A percentile compares a stretch with the other conserved stretches of the same genome.
These are phyloP conservation scores for Telmatherina bonti DNA, from an alignment of 2,797 vertebrate species.

Conservation along the genomic window DNA sequence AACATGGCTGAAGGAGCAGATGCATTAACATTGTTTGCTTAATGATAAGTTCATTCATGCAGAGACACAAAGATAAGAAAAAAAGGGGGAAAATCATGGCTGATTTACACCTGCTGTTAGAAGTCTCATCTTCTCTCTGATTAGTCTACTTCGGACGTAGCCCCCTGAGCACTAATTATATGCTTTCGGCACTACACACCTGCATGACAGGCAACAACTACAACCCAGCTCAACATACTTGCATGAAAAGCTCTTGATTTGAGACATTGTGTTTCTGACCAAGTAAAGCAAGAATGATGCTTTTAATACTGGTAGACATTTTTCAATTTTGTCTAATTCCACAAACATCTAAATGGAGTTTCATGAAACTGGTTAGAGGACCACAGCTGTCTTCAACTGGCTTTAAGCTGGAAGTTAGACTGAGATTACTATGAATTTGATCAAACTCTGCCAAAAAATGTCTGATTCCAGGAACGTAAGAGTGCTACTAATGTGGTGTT, in stretches of 20 bases:
- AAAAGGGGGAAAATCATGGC: conserved; percentile 50
- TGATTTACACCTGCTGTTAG: conserved; percentile 68
- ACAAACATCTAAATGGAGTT: not conserved
- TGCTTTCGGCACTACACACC: conserved; percentile 51
- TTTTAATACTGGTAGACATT: conserved; percentile 26
- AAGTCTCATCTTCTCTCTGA: conserved; percentile 61
- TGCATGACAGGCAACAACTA: conserved; percentile 44
- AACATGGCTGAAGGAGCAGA: conserved; percentile 8
- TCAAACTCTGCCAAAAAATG: not conserved
- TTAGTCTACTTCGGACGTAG: conserved; percentile 66
- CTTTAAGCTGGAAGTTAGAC: conserved; percentile 26
- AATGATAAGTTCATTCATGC: conserved; percentile 48
- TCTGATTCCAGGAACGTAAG: not conserved
- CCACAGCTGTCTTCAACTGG: conserved; percentile 16
- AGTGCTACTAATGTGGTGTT: not conserved
- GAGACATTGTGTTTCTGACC: conserved; percentile 19
- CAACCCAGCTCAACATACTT: conserved; percentile 14
- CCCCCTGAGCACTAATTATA: conserved; percentile 63
- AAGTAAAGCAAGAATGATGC: conserved; percentile 13
- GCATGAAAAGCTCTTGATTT: conserved; percentile 55
- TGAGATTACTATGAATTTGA: not conserved
- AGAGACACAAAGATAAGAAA: conserved; percentile 26
- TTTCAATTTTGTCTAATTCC: conserved; percentile 18
- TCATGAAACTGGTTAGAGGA: not conserved
- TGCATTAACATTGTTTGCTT: conserved; percentile 46